Conservation (phyloP, 1,140 invertebrate genomes). For the Leptonema lineaticorne region DNA sequence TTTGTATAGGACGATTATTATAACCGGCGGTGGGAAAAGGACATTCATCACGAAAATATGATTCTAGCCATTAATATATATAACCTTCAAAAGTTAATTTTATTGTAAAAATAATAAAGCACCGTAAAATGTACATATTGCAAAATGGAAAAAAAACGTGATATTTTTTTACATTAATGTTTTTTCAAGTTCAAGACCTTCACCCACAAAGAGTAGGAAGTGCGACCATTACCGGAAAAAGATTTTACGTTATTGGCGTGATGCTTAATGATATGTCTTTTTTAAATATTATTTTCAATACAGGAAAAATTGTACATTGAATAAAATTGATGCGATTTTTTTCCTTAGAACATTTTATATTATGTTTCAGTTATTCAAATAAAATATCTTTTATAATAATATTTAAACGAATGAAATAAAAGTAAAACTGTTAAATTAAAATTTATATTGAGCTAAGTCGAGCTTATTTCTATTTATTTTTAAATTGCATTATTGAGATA, state of each 20-base stretch:
- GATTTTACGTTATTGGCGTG: background rate
- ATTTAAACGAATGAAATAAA: too few relatives aligned
- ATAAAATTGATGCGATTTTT: too few relatives aligned
- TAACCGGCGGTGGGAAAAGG: background rate
- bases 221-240: background rate
- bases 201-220: conserved; percentile 9
- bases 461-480: too few relatives aligned
- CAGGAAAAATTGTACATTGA: too few relatives aligned
- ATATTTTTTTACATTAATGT: background rate
- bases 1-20: background rate
- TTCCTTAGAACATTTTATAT: too few relatives aligned
- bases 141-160: background rate
- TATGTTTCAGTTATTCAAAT: too few relatives aligned
- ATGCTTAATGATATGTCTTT: conserved; percentile 9
- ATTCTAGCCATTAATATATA: background rate
- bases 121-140: background rate
- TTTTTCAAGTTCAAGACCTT: conserved; percentile 23
- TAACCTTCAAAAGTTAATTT: background rate
- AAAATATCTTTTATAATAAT: too few relatives aligned
- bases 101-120: too few relatives aligned
- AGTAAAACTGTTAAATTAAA: too few relatives aligned
- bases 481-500: too few relatives aligned
- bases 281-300: too few relatives aligned
- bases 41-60: conserved; percentile 9
- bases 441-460: too few relatives aligned